These are phyloP conservation scores for Epizoanthus stellaris DNA, from an alignment of 92 coral and sea anemone species.

Conservation along the genomic window DNA sequence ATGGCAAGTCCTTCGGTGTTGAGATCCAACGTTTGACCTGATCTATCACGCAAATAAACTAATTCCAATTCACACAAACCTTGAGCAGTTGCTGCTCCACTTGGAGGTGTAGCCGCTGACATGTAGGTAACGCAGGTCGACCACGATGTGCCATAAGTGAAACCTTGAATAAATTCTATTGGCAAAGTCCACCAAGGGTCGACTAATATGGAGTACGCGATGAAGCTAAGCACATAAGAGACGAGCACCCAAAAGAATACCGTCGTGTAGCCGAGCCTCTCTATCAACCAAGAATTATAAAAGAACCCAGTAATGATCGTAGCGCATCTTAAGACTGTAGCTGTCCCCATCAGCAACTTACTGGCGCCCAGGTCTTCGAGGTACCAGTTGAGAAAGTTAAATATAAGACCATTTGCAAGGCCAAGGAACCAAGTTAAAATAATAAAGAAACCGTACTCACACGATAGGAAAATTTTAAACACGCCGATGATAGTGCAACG, in stretches of 20 bases:
- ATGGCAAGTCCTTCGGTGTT: too few relatives aligned
- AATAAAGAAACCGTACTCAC: conserved; percentile 81
- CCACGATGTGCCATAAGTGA: conserved; percentile 93
- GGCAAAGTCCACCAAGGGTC: conserved; percentile 93
- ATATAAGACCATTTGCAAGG: conserved; percentile 84
- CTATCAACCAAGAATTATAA: conserved; percentile 73
- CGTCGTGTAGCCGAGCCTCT: conserved; percentile 66
- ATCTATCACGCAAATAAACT: too few relatives aligned
- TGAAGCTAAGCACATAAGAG: conserved; percentile 74
- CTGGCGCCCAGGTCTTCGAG: conserved; percentile 96
- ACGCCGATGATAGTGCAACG: conserved; percentile 39
- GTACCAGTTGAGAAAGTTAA: conserved; percentile 93
- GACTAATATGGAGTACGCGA: conserved; percentile 76
- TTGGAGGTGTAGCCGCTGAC: conserved; percentile 93
- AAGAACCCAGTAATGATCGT: conserved; percentile 82
- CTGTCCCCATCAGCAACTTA: conserved; percentile 87
- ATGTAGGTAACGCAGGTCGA: conserved; percentile 90
- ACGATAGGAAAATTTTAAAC: conserved; percentile 65
- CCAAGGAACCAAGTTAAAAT: conserved; percentile 89
- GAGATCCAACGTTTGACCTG: too few relatives aligned
- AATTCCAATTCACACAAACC: conserved; percentile 53
- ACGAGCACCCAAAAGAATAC: conserved; percentile 67
- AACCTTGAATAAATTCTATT: conserved; percentile 86
- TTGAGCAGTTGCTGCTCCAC: conserved; percentile 99
- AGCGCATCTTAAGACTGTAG: conserved; percentile 70